Conservation (phyloP, 2,113 vertebrate species). For the Halichoeres trimaculatus region DNA sequence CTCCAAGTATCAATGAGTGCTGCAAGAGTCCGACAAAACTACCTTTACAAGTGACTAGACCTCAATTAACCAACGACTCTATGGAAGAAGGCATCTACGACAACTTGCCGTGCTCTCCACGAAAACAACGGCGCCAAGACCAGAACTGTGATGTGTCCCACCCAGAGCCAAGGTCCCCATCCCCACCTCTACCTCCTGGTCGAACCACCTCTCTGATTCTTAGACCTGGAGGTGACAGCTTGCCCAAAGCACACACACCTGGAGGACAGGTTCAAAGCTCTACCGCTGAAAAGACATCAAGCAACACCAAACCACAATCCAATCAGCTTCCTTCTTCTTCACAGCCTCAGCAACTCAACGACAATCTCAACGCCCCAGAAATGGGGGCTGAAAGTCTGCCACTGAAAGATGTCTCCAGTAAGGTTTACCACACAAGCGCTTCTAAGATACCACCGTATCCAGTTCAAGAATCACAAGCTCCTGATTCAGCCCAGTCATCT, state of each 20-base stretch:
- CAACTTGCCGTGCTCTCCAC: slow-evolving; percentile 72
- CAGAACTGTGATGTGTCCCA: slow-evolving; percentile 60
- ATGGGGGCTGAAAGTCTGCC: slow-evolving; percentile 60
- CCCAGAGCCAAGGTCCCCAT: slow-evolving; percentile 71
- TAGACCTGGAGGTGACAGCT: slow-evolving; percentile 74
- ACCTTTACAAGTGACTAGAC: slow-evolving; percentile 59
- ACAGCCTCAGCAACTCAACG: slow-evolving; percentile 75
- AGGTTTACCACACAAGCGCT: slow-evolving; percentile 68
- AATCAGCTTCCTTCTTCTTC: slow-evolving; percentile 60
- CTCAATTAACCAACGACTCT: slow-evolving; percentile 67
- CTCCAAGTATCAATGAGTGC: slow-evolving; percentile 69
- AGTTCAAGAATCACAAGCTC: slow-evolving; percentile 53
- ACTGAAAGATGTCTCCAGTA: slow-evolving; percentile 74
- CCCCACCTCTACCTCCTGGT: slow-evolving; percentile 83
- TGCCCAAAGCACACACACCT: slow-evolving; percentile 61
- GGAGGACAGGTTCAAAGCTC: slow-evolving; percentile 54
- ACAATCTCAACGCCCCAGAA: slow-evolving; percentile 63
- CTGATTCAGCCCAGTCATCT: slow-evolving; percentile 43
- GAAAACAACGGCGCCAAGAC: slow-evolving; percentile 76
- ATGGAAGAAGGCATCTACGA: slow-evolving; percentile 75
- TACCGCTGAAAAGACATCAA: slow-evolving; percentile 48
- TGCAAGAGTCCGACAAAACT: slow-evolving; percentile 73
- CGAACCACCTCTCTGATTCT: slow-evolving; percentile 86
- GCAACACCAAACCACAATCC: slow-evolving; percentile 42
- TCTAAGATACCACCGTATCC: slow-evolving; percentile 60